Base-by-base conservation (phyloP, 2,113 vertebrate genomes). In the Malurus alboscapulatus region DNA sequence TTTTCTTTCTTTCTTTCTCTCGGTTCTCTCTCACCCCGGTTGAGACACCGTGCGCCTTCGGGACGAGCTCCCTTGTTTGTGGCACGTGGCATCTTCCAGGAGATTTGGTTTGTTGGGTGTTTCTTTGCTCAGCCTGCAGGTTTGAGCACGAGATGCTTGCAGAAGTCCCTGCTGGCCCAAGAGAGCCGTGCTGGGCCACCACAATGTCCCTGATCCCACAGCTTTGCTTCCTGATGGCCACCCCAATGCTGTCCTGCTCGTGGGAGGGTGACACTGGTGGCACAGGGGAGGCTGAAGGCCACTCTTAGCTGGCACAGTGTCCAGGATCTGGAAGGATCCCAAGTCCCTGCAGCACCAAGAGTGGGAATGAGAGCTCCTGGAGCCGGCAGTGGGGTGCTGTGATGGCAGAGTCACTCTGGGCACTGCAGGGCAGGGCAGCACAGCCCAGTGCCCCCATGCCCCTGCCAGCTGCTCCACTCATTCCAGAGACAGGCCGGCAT, bases 251-350 rank as follows among this genome's bases (percentile, higher is more conserved):
- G 3, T 32, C 53, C 47, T 7, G 63, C 65, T 44, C 69, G 1
- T 0, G 1, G 42, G 38, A n/a, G 47, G 30, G 79, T 15, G 63
- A 8, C 24, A 1, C 10, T 19, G 0, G 0, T 66, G 32, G 14
- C 22, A 5, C 38, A 1, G 48, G 42, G 42, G 36, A 36, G 79
- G 67, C 24, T 21, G 50, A 4, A 24, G 54, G 72, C 17, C 0
- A 0, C 29, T 57, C 53, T 21, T 5, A 6, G 29, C 51, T 1
- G 0, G 61, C 26, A 19, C 36, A 30, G 32, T 0, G 1, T 10
- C 10, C 4, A 20, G 10, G 6, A 32, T 81, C 7, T 40, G 77
- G 38, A 15, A 6, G 4, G 30, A 34, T 48, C 47, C 66, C 1
- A 48, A 62, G 36, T 22, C 84, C 68, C 45, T 22, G 69, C 47